Base-by-base conservation (phyloP, 2,888 invertebrate species). In the Chrysolina americana region DNA sequence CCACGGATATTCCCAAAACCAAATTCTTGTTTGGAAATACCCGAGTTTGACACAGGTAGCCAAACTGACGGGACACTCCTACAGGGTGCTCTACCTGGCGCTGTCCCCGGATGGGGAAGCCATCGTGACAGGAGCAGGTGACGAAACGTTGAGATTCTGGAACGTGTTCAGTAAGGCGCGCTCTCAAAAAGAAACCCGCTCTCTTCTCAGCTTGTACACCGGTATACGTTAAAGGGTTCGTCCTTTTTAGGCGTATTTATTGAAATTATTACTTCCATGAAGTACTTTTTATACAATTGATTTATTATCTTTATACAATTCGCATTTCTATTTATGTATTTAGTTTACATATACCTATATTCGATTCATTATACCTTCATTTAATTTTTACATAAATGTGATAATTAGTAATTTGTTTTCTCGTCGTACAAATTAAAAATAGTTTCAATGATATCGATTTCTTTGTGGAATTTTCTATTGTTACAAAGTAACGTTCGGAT, bases 11-110 rank as follows among this genome's bases (percentile, higher is more conserved):
- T 98, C 98, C 21, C 98, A 98, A 89, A 98, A 99, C 89, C 99
- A 99, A 89, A 98, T 99, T 80, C 90, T 99, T 48, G 98, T 99
- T 4, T 99, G 99, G 99, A 98, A 99, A 86, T 99, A 99, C 88
- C 99, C 99, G 0, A 96, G 97, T 76, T 90, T 99, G 78, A 96
- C 97, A 23, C 98, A 98, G 89, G 98, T 99, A 76, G 98, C 98
- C 62, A 98, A 98, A 87, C 89, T 99, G 78, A 98, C 98, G 0
- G 99, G 99, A 0, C 99, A 99, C 87, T 97, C 98, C 36, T 98
- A 96, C 88, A 91, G 99, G 80, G 99, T 99, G 3, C 90, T 99
- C 0, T 99, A 99, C 88, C 89, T 99, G 82, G 98, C 99, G 0
- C 92, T 99, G 88, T 98, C 98, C 4, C 99, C 99, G 0, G 98